These are phyloP conservation scores for Dicyrtomina minuta DNA, from an alignment of 2,888 invertebrate genomes.

Conservation along the genomic window DNA sequence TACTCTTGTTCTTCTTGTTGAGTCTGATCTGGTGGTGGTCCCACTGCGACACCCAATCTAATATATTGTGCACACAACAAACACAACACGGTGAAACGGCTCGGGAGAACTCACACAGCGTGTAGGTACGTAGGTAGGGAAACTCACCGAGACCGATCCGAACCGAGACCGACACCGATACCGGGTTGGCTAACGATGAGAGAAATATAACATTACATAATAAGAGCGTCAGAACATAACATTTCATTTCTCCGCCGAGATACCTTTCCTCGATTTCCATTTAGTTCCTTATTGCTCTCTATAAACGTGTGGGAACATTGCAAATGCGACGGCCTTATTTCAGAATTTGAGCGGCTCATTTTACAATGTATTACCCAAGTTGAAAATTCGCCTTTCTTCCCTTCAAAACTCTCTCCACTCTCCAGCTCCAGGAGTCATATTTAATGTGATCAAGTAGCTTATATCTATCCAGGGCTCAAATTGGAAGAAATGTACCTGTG, in stretches of 20 bases:
- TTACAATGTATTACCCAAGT: too few species aligned
- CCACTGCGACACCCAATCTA: conserved; percentile 22
- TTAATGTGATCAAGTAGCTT: too few species aligned
- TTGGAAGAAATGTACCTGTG: too few species aligned
- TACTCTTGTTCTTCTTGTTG: neutral
- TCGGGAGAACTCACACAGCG: neutral
- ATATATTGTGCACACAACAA: conserved; percentile 27
- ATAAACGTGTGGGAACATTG: neutral
- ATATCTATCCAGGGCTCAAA: too few species aligned
- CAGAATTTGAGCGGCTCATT: too few species aligned
- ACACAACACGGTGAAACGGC: neutral
- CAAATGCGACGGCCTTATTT: neutral
- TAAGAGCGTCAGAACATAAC: too few species aligned
- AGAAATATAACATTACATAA: neutral
- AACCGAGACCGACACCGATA: neutral
- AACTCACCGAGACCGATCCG: neutral
- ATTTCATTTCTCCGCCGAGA: conserved; percentile 1
- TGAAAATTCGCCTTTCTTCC: too few species aligned
- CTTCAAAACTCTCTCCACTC: too few species aligned
- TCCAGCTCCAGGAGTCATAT: too few species aligned
- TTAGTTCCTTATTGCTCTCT: neutral
- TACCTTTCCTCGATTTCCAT: neutral
- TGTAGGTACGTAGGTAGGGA: neutral
- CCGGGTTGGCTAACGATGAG: conserved; percentile 6
- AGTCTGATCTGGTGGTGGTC: neutral